Evolutionary conservation across 1,140 invertebrate species (phyloP).

Genomic region (Platyscapa corneri): DNA sequence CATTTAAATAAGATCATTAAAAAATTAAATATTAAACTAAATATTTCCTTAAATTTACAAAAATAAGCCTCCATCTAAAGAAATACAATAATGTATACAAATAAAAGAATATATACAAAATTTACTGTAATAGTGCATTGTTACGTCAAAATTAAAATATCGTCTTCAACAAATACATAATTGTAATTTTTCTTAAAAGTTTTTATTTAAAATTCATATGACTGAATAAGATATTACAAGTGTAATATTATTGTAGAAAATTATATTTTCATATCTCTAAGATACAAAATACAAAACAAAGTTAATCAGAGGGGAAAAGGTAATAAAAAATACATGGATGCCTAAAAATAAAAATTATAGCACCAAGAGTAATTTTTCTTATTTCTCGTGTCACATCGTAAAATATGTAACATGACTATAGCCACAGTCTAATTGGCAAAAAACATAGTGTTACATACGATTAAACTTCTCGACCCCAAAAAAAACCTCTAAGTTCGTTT

Average conservation of each 20-base stretch:
- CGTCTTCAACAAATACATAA: too few species aligned
- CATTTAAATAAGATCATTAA: neutral
- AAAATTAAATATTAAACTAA: neutral
- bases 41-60: neutral
- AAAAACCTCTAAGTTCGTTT: neutral
- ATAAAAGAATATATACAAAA: neutral
- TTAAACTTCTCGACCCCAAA: neutral
- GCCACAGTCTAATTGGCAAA: neutral
- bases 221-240: too few species aligned
- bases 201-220: too few species aligned
- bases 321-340: too few species aligned
- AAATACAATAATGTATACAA: neutral
- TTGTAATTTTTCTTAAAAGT: too few species aligned
- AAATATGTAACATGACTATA: neutral
- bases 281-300: too few species aligned
- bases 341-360: neutral
- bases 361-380: neutral
- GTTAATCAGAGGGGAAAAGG: too few species aligned
- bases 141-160: neutral
- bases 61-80: neutral
- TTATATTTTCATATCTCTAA: too few species aligned
- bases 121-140: neutral
- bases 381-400: conserved; percentile 6
- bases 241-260: neutral
- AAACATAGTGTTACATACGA: neutral